phyloP scores from a whole-genome alignment of 2,113 vertebrate genomes.

The Ictidomys tridecemlineatus region DNA sequence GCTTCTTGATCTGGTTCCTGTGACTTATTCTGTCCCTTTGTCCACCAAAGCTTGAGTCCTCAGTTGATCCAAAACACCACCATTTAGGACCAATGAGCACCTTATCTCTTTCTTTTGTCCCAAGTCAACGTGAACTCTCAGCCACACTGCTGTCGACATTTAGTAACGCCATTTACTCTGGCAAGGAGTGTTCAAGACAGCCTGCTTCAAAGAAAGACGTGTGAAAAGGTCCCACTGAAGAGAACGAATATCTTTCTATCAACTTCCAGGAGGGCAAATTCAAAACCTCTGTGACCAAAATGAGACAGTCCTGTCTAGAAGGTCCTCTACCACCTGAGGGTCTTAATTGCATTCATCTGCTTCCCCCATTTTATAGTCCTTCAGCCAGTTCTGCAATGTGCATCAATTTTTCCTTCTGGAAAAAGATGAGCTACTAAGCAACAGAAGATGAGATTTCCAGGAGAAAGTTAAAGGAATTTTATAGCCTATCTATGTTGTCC shows the following conservation, averaged over 20 bases:
- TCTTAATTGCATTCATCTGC: conserved; percentile 47
- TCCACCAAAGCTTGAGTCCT: background rate
- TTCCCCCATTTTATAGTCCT: conserved; percentile 58
- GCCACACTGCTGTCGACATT: background rate
- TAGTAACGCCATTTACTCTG: background rate
- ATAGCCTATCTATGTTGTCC: conserved; percentile 58
- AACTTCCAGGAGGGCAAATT: conserved; percentile 46
- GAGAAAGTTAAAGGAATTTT: conserved; percentile 69
- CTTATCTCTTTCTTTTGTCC: background rate
- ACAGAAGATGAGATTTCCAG: conserved; percentile 75
- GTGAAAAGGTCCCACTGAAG: background rate
- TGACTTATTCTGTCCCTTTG: background rate
- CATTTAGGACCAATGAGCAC: background rate
- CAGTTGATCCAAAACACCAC: background rate
- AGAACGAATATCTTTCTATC: conserved; percentile 40
- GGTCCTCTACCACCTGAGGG: background rate
- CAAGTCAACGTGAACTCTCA: background rate
- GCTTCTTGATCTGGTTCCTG: background rate
- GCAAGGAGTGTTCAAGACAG: background rate
- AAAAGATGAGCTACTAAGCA: conserved; percentile 69
- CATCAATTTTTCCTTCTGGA: conserved; percentile 67
- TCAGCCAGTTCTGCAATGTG: conserved; percentile 43
- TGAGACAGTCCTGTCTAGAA: background rate
- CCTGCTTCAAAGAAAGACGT: conserved; percentile 27
- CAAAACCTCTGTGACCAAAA: conserved; percentile 42